Evolutionary conservation across 1,140 invertebrate species (phyloP), one percentile per base, ranked within the genome.

Genomic region (Hirudo medicinalis): DNA sequence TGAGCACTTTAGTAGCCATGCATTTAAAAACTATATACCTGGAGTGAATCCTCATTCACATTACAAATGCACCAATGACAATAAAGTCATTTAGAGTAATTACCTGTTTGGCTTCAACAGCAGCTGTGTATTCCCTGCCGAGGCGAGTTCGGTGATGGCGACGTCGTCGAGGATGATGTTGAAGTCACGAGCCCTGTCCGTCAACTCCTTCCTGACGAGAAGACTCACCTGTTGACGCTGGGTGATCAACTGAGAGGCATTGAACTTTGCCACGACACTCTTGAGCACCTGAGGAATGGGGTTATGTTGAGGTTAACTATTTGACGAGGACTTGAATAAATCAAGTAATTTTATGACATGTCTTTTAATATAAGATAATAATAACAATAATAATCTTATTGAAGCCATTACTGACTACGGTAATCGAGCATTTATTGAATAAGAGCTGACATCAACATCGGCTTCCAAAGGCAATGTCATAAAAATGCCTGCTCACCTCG

Each of bases 141-240:
- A 99, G 99, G 92, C 96, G 54, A 99, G 84, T 82, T 99, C 97
- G 57, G 96, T 99, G 67, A 99, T 89, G 6, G 97, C 97, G n/a
- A 99, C 97, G 85, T 99, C 97, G 84, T 99, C 97, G 43, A 99
- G 82, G 76, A 99, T 95, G 67, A 99, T 94, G 79, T 98, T 94
- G 81, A 99, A 99, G 83, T 99, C 96, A 78, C 89, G 87, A n/a
- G 97, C 97, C 72, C 97, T 85, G 78, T 99, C 94, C 0, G 91
- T 92, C 67, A 99, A 83, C 78, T 97, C 92, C 80, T 91, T 87
- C 75, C 96, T 86, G 53, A 99, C 93, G 76, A 99, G 84, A 75
- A 95, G 84, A 4, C 94, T 81, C 72, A 72, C 71, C 85, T 97
- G 93, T 78, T 96, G 92, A 82, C 97, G 88, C 82, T 97, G 94